A percentile compares a stretch with the other conserved stretches of the same genome.
Evolutionary conservation across 2,113 vertebrate genomes (phyloP).

Genomic region (Grantiella picta): DNA sequence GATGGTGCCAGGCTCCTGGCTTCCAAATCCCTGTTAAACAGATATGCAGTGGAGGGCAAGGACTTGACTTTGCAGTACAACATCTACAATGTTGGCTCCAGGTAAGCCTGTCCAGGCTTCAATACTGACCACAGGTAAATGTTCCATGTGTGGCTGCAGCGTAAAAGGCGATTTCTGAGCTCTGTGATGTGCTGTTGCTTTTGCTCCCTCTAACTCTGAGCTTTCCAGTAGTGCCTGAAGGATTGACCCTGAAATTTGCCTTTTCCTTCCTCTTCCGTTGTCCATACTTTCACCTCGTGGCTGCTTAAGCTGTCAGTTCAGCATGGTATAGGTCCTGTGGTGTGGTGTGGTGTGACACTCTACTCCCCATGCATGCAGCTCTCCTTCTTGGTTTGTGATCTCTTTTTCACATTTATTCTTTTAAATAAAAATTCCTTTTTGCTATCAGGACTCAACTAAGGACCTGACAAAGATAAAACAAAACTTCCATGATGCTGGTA

Average conservation of each 20-base stretch:
- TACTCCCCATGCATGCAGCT: fast-evolving
- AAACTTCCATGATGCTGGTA: not conserved
- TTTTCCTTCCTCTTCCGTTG: not conserved
- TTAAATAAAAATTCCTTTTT: not conserved
- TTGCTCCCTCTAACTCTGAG: not conserved
- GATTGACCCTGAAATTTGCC: not conserved
- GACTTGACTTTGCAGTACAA: conserved; percentile 95
- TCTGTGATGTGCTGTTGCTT: not conserved
- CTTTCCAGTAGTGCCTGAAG: not conserved
- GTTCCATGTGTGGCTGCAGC: not conserved
- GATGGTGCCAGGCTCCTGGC: conserved; percentile 92
- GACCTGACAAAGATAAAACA: not conserved
- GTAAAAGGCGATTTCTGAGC: not conserved
- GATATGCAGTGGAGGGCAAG: conserved; percentile 92
- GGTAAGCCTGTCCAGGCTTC: conserved; percentile 61
- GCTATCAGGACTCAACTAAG: not conserved
- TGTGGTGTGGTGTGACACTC: not conserved
- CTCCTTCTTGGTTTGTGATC: not conserved
- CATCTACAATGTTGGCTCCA: conserved; percentile 97
- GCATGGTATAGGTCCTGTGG: not conserved
- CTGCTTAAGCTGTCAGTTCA: not conserved
- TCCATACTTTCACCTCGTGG: not conserved
- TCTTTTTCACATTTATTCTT: not conserved
- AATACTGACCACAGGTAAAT: fast-evolving
- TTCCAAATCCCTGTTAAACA: conserved; percentile 91